These are phyloP conservation scores for Lytechinus pictus DNA, from an alignment of 35 echinoderm and acorn worm species.

Conservation along the genomic window DNA sequence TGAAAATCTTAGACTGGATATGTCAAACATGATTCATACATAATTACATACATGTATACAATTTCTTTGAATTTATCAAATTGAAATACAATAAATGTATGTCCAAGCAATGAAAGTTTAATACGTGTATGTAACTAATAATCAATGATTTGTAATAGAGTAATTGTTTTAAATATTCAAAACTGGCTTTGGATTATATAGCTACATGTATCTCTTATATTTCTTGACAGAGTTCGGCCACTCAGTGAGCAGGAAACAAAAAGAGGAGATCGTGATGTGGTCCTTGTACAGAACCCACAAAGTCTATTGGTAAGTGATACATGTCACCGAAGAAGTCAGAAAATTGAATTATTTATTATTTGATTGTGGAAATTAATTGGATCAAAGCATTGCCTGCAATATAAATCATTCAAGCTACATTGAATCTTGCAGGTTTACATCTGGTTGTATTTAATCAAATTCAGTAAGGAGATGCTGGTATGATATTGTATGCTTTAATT, in stretches of 20 bases:
- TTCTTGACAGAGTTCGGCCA: slow-evolving; percentile 74
- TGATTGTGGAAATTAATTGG: neutral
- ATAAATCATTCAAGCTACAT: neutral
- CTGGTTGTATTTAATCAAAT: neutral
- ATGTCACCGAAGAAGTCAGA: neutral
- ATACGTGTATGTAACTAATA: too few relatives aligned
- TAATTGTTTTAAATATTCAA: too few relatives aligned
- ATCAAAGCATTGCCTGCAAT: neutral
- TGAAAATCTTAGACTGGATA: too few relatives aligned
- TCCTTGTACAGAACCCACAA: slow-evolving; percentile 45
- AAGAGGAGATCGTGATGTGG: slow-evolving; percentile 61
- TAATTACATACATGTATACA: too few relatives aligned
- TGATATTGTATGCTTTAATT: neutral
- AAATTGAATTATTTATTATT: neutral
- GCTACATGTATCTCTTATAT: neutral
- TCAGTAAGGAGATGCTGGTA: neutral
- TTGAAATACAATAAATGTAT: too few relatives aligned
- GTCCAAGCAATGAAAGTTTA: too few relatives aligned
- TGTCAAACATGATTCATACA: too few relatives aligned
- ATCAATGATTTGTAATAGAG: too few relatives aligned
- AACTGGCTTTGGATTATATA: too few relatives aligned
- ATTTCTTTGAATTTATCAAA: too few relatives aligned
- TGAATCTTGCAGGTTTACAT: neutral
- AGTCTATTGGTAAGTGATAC: neutral
- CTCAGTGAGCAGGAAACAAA: slow-evolving; percentile 79